Evolutionary conservation across 2,888 invertebrate species (phyloP).

Genomic region (Diogma glabrata): DNA sequence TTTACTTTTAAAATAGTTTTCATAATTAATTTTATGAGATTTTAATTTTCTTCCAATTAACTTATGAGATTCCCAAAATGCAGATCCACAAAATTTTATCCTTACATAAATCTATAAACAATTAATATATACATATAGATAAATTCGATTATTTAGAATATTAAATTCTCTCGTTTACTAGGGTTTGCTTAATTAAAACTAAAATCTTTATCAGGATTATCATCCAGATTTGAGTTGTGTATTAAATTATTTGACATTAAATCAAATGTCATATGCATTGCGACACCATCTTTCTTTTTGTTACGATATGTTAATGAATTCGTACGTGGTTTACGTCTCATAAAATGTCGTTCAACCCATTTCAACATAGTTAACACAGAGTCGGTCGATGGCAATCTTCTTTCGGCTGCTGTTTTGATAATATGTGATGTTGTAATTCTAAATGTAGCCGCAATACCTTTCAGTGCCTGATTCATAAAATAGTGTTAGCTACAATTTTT

Average conservation of each 20-base stretch:
- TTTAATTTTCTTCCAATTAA: no score
- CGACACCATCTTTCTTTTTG: slow-evolving; percentile 56
- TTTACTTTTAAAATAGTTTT: no score
- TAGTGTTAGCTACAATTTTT: neutral
- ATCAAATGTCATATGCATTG: slow-evolving; percentile 66
- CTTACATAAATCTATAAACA: no score
- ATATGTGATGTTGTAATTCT: slow-evolving; percentile 75
- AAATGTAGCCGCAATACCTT: slow-evolving; percentile 90
- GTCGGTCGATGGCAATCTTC: slow-evolving; percentile 78
- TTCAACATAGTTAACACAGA: slow-evolving; percentile 80
- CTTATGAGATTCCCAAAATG: no score
- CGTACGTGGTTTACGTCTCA: slow-evolving; percentile 62
- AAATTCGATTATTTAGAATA: no score
- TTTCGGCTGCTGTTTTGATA: slow-evolving; percentile 75
- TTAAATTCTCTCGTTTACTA: no score
- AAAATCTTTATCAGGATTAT: no score
- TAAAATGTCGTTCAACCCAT: slow-evolving; percentile 80
- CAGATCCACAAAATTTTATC: no score
- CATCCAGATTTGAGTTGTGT: no score
- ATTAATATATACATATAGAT: no score
- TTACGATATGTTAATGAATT: slow-evolving; percentile 53
- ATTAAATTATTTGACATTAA: slow-evolving; percentile 32
- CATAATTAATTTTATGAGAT: no score
- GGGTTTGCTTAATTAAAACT: no score
- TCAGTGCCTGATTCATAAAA: slow-evolving; percentile 67